Evolutionary conservation across 2,888 invertebrate species (phyloP), one percentile per base, ranked within the genome.

Genomic region (Poecilobothrus nobilitatus): DNA sequence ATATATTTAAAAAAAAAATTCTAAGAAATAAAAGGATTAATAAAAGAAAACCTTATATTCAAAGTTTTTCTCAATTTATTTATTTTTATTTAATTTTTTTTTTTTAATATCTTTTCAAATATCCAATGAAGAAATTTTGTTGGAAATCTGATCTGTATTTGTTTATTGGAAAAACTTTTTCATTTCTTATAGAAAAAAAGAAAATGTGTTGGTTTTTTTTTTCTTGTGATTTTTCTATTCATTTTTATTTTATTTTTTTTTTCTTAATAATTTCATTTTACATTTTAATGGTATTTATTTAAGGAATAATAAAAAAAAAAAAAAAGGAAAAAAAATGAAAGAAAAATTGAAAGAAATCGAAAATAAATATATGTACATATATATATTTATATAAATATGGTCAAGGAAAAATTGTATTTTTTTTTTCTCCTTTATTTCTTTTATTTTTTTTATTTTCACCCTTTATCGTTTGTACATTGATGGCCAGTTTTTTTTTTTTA

Each of bases 61-160:
- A 27, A 27, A 27, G 5, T 2, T 27, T 27, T 27, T 27, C 27
- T 27, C n/a, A n/a, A n/a, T n/a, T n/a, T n/a, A n/a, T n/a, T n/a
- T n/a, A n/a, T n/a, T n/a, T 27, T 27, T 27, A 2, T 5, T 27
- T 5, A 27, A 27, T 27, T 27, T 27, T 27, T 27, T 27, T 27
- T 27, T 27, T 27, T 27, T 27, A 27, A 27, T 27, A 27, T 27
- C 27, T 27, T 27, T 27, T 27, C 27, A 27, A 27, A 27, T 27
- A 27, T 27, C 27, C 5, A 27, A 27, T 27, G 5, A 27, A 5
- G 5, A 27, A 27, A 27, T 27, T 27, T 27, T 27, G 2, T 27
- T 69, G 69, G 70, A 70, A 72, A 71, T 71, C 71, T 71, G 71
- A 72, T 72, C 71, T 69, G 67, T 70, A 69, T 72, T 72, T 72